Conservation (phyloP, 2,113 vertebrate species). For the Campylomormyrus numenius region DNA sequence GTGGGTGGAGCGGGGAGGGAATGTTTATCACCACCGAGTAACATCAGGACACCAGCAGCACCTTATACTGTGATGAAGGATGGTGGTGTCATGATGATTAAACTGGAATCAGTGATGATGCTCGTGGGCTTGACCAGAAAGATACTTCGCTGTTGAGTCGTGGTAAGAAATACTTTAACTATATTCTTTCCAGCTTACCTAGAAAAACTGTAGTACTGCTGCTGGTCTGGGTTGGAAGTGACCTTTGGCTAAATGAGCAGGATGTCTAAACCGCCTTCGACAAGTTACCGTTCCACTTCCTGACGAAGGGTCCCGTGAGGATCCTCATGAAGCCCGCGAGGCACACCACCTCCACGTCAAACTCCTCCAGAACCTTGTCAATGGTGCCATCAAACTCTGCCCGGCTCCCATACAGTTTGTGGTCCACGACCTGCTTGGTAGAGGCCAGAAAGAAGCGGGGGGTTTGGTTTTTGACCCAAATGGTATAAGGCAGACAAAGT, state of each 20-base stretch:
- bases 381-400: conserved; percentile 77
- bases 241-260: neutral
- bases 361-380: conserved; percentile 76
- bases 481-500: neutral
- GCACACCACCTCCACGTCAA: conserved; percentile 78
- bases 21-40: neutral
- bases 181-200: neutral
- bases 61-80: neutral
- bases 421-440: conserved; percentile 73
- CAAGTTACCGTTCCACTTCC: conserved; percentile 81
- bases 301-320: conserved; percentile 81
- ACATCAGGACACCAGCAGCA: neutral
- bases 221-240: neutral
- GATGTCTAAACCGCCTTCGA: neutral
- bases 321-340: conserved; percentile 97
- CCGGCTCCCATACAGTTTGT: conserved; percentile 78
- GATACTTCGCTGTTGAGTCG: neutral
- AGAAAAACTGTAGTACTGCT: neutral
- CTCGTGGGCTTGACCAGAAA: neutral
- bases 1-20: neutral
- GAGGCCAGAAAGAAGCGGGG: neutral
- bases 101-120: neutral
- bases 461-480: neutral
- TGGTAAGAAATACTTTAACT: neutral
- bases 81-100: neutral